Evolutionary conservation across 2,797 vertebrate genomes (phyloP).

Genomic region (Tapera naevia): DNA sequence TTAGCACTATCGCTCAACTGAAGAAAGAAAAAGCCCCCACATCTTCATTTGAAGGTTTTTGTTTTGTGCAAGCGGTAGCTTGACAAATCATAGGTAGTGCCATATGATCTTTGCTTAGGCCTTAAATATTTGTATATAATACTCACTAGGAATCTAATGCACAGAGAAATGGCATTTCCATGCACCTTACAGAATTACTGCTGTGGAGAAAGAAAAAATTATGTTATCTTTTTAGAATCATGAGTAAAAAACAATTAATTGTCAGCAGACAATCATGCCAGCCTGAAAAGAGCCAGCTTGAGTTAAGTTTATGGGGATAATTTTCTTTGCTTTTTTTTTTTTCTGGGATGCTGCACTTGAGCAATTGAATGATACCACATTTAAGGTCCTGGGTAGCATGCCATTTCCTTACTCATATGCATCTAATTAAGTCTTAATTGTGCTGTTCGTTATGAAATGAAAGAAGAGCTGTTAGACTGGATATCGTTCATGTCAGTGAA

Average conservation of each 20-base stretch:
- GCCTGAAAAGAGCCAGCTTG: conserved; percentile 43
- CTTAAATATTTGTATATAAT: neutral
- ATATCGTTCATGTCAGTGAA: conserved; percentile 50
- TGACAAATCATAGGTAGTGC: neutral
- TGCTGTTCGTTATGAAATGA: conserved; percentile 56
- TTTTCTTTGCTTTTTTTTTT: neutral
- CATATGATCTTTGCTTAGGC: neutral
- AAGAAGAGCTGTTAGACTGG: conserved; percentile 56
- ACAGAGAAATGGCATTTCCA: conserved; percentile 40
- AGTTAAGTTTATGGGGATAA: conserved; percentile 40
- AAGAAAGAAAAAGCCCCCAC: neutral
- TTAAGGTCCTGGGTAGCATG: conserved; percentile 63
- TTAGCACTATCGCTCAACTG: neutral
- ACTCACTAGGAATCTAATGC: conserved; percentile 6
- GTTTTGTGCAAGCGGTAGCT: neutral
- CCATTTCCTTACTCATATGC: conserved; percentile 51
- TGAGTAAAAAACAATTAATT: conserved; percentile 41
- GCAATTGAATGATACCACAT: conserved; percentile 54
- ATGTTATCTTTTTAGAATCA: conserved; percentile 19
- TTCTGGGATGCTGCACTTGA: conserved; percentile 39
- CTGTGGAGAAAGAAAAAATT: neutral
- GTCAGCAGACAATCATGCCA: conserved; percentile 39
- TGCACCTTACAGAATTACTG: conserved; percentile 58
- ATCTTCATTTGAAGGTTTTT: neutral
- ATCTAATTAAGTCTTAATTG: conserved; percentile 77